A percentile compares a stretch with the other conserved stretches of the same genome.
phyloP scores from a whole-genome alignment of 1,140 invertebrate genomes.

The Drosophila quadrilineata region DNA sequence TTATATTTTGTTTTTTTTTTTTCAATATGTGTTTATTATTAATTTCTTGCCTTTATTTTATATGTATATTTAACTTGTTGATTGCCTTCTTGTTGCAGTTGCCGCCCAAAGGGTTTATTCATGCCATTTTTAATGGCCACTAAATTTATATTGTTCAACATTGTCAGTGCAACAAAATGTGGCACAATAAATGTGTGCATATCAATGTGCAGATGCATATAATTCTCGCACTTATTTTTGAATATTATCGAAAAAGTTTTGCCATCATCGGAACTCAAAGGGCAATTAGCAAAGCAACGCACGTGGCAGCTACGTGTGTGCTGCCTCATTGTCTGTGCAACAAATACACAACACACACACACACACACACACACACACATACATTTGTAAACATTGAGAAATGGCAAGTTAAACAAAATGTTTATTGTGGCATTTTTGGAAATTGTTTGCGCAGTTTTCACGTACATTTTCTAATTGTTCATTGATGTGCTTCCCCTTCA shows the following conservation, averaged over 20 bases:
- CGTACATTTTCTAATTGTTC: conserved; percentile 1
- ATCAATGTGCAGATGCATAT: conserved; percentile 46
- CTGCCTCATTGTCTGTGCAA: conserved; percentile 6
- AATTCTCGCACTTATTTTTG: conserved; percentile 79
- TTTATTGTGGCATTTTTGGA: conserved; percentile 39
- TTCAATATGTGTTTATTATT: too few species aligned
- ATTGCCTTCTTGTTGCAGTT: too few species aligned
- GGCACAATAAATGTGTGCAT: neutral
- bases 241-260: conserved; percentile 80
- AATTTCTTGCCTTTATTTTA: too few species aligned
- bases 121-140: neutral
- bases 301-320: conserved; percentile 64
- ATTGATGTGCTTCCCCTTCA: too few species aligned
- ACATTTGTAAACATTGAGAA: conserved; percentile 1
- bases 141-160: neutral
- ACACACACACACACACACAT: conserved; percentile 11
- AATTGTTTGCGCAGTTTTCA: conserved; percentile 1
- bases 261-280: conserved; percentile 62
- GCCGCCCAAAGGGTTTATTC: too few species aligned
- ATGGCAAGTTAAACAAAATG: too few species aligned
- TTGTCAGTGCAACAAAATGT: neutral
- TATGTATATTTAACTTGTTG: too few species aligned
- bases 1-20: too few species aligned
- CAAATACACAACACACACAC: conserved; percentile 4
- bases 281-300: conserved; percentile 67